A percentile compares a stretch with the other conserved stretches of the same genome.
phyloP scores from a whole-genome alignment of 2,888 invertebrate genomes.

The Pristionchus entomophagus region DNA sequence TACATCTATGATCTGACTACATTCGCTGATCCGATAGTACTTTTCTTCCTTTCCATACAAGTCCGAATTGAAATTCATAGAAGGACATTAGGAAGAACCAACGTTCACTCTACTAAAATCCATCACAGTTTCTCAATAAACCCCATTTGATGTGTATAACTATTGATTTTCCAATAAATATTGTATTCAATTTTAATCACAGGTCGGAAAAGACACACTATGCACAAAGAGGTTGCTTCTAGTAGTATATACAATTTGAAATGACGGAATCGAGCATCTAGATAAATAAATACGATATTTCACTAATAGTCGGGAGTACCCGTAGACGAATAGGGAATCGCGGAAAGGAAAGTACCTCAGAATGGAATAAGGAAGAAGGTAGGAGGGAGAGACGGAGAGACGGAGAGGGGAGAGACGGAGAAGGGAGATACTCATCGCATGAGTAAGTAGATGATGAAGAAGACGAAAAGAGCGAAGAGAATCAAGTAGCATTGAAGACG shows the following conservation, averaged over 20 bases:
- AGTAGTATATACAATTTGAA: slow-evolving; percentile 26
- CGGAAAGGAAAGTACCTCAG: neutral
- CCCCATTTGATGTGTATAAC: neutral
- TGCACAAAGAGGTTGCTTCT: slow-evolving; percentile 1
- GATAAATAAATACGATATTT: slow-evolving; percentile 16
- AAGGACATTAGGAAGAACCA: neutral
- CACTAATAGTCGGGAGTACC: neutral
- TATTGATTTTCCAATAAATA: neutral
- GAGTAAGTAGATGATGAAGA: slow-evolving; percentile 73
- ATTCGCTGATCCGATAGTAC: neutral
- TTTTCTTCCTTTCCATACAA: neutral
- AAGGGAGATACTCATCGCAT: slow-evolving; percentile 55
- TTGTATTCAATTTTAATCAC: slow-evolving; percentile 20
- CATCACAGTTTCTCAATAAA: neutral
- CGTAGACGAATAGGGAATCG: slow-evolving; percentile 28
- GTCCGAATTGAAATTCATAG: neutral
- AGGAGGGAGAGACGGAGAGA: too few species aligned
- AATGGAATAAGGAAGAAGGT: slow-evolving; percentile 23
- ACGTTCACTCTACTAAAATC: neutral
- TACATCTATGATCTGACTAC: slow-evolving; percentile 14
- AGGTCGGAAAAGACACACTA: neutral
- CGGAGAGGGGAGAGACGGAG: neutral
- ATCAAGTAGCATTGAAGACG: slow-evolving; percentile 74
- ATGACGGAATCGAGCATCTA: neutral
- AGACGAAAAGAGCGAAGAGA: slow-evolving; percentile 74